phyloP scores from a whole-genome alignment of 2,797 vertebrate genomes.

The Capromys pilorides region DNA sequence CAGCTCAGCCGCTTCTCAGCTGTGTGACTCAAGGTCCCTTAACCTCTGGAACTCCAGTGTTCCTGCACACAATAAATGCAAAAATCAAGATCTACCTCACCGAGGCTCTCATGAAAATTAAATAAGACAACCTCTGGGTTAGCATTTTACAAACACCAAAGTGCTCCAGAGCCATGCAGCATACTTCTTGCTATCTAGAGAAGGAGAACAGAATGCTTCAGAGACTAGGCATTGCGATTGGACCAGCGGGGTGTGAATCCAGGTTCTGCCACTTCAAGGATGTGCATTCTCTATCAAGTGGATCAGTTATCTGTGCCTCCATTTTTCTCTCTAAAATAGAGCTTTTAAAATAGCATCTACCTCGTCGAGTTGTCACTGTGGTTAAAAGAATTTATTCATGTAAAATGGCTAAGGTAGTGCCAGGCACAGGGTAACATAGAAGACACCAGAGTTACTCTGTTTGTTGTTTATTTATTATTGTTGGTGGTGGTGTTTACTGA shows the following conservation, averaged over 20 bases:
- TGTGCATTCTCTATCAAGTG: neutral
- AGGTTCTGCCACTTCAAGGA: neutral
- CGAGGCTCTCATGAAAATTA: neutral
- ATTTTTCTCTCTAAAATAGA: slow-evolving; percentile 12
- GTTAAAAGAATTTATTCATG: neutral
- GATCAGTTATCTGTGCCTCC: neutral
- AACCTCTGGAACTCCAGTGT: neutral
- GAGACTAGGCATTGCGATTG: neutral
- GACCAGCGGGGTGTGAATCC: neutral
- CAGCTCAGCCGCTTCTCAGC: neutral
- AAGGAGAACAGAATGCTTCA: neutral
- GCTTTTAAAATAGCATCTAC: neutral
- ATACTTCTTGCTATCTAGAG: neutral
- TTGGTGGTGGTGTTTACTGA: neutral
- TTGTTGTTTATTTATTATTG: neutral
- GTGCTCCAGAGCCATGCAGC: neutral
- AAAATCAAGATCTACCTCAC: neutral
- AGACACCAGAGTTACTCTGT: neutral
- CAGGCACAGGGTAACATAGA: neutral
- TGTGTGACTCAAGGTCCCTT: neutral
- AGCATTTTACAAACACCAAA: neutral
- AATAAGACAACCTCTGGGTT: neutral
- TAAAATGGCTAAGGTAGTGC: neutral
- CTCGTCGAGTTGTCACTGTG: neutral
- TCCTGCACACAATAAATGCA: neutral